phyloP scores from a whole-genome alignment of 37 sponge, comb jelly and placozoan species.

The Geodia barretti region DNA sequence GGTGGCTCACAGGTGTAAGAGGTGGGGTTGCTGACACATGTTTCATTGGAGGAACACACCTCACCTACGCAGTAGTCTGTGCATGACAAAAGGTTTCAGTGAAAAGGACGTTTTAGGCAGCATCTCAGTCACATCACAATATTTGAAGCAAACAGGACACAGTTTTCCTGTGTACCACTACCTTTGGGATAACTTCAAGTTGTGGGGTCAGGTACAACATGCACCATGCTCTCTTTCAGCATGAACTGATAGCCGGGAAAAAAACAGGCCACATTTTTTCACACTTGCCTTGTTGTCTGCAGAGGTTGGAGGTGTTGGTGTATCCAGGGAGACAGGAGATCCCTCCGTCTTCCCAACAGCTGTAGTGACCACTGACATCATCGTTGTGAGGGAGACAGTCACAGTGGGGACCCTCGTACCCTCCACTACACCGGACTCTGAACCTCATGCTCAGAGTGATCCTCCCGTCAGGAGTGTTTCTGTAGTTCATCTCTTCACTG shows the following conservation, averaged over 20 bases:
- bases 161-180: too few species aligned
- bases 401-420: not conserved
- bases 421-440: not conserved
- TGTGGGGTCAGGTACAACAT: not conserved
- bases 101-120: too few species aligned
- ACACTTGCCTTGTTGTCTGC: not conserved
- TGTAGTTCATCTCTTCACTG: not conserved
- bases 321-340: not conserved
- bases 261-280: too few species aligned
- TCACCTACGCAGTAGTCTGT: too few species aligned
- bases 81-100: too few species aligned
- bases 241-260: too few species aligned
- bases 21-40: too few species aligned
- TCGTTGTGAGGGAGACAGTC: not conserved
- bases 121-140: too few species aligned
- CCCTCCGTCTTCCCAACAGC: not conserved
- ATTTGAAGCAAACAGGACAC: too few species aligned
- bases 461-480: not conserved
- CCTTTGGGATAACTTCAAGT: too few species aligned
- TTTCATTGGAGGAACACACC: not conserved
- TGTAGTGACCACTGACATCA: conserved; percentile 5
- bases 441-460: not conserved
- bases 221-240: not conserved
- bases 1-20: too few species aligned
- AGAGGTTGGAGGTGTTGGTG: not conserved